Base-by-base conservation (phyloP, 1,140 invertebrate species). In the Anoplophora glabripennis region DNA sequence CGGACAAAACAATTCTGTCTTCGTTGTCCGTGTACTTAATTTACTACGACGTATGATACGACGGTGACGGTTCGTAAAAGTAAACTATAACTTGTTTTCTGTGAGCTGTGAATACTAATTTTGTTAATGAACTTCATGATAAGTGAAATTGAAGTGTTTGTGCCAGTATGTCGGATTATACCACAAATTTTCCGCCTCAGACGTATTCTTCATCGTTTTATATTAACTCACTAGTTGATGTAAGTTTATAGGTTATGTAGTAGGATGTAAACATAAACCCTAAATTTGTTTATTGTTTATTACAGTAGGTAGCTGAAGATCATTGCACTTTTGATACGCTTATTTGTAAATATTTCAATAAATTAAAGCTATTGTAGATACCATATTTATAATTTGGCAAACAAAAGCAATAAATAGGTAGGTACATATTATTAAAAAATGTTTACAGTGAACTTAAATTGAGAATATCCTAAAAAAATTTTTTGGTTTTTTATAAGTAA, bases 121-220 rank as follows among this genome's bases (percentile, higher is more conserved):
- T 37, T 41, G 17, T 53, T 40, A 11, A 28, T 10, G 15, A 41
- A 11, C 9, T 52, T 52, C 11, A 9, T 17, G 11, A 33, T 4
- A 44, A 45, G 21, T 28, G 38, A 40, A 40, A 37, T 37, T 48
- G 7, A 7, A 38, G 42, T 48, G 44, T 52, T 53, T 44, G 36
- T 55, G 57, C 46, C 44, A 53, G 47, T 21, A 66, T 64, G 63
- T 55, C 65, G 21, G 63, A 64, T 15, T 45, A 61, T 52, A 38
- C 59, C 15, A 70, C 68, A 36, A 60, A 68, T 63, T 68, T 70
- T 55, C 68, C 64, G 10, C 64, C 66, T 5, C 66, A 70, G 37
- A 66, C 68, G 11, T 68, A 70, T 52, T 62, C 66, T 9, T 68
- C 64, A 15, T 67, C 63, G 42, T 68, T 68, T 45, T 66, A 61